These are phyloP conservation scores for Bovichtus diacanthus DNA, from an alignment of 2,797 vertebrate species.

Conservation along the genomic window DNA sequence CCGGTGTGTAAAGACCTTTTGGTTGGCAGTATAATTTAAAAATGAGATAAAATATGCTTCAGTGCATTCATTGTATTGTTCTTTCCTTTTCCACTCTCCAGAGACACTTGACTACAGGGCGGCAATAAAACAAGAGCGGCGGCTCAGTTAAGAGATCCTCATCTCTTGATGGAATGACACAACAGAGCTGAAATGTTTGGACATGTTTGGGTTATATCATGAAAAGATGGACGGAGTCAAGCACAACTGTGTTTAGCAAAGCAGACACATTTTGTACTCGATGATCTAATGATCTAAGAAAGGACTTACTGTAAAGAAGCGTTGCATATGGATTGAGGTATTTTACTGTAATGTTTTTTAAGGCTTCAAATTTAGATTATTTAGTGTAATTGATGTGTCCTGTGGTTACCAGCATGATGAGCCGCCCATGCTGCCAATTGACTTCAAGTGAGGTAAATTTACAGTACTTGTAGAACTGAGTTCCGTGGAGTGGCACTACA, in stretches of 20 bases:
- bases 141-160: slow-evolving; percentile 38
- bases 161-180: slow-evolving; percentile 36
- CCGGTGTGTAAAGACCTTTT: too few species aligned
- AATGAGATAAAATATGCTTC: not conserved
- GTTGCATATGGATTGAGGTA: not conserved
- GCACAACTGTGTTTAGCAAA: slow-evolving; percentile 21
- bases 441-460: slow-evolving; percentile 19
- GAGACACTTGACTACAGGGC: slow-evolving; percentile 36
- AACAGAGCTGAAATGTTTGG: slow-evolving; percentile 45
- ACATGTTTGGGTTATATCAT: slow-evolving; percentile 57
- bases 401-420: not conserved
- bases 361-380: not conserved
- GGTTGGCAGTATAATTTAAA: not conserved
- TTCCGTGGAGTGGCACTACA: slow-evolving; percentile 30
- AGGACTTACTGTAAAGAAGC: not conserved
- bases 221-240: slow-evolving; percentile 29
- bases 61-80: slow-evolving; percentile 26
- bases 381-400: not conserved
- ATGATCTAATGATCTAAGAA: not conserved
- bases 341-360: not conserved
- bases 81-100: slow-evolving; percentile 31
- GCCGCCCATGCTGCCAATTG: not conserved
- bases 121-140: slow-evolving; percentile 45
- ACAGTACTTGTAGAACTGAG: not conserved
- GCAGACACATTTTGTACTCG: not conserved